A percentile compares a stretch with the other conserved stretches of the same genome.
Conservation (phyloP, 2,113 vertebrate genomes). For the Herpailurus yagouaroundi region DNA sequence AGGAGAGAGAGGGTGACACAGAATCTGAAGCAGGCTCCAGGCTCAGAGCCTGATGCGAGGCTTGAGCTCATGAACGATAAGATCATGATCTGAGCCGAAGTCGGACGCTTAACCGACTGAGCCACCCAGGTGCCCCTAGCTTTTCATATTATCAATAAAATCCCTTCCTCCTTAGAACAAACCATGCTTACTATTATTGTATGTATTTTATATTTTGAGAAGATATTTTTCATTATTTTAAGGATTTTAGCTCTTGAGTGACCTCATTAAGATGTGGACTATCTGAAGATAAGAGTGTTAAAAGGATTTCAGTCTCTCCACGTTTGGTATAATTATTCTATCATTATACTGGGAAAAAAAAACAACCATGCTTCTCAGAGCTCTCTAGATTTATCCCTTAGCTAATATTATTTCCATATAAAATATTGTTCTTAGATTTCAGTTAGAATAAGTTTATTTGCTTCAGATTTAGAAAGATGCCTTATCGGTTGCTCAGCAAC, state of each 20-base stretch:
- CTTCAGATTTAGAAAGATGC: conserved; percentile 24
- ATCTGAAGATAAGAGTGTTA: not conserved
- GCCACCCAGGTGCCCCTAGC: no score
- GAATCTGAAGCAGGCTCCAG: no score
- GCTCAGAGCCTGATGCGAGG: no score
- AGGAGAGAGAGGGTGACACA: no score
- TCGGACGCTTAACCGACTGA: no score
- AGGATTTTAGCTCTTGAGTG: conserved; percentile 20
- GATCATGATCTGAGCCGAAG: no score
- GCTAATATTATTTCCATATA: conserved; percentile 37
- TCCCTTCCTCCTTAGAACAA: not conserved
- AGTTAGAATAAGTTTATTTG: conserved; percentile 23
- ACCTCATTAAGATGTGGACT: not conserved
- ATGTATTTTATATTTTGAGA: conserved; percentile 34
- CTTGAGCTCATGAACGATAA: no score
- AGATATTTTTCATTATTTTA: not conserved
- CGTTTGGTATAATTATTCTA: not conserved
- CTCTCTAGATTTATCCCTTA: conserved; percentile 36
- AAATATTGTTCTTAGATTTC: conserved; percentile 44
- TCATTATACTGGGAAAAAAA: not conserved
- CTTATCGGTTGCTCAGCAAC: conserved; percentile 52
- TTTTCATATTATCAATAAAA: not conserved
- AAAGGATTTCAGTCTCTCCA: not conserved
- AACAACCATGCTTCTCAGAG: not conserved
- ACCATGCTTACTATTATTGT: not conserved